Evolutionary conservation across 2,797 vertebrate genomes (phyloP), one percentile per base, ranked within the genome.

Genomic region (Crax fasciolata): DNA sequence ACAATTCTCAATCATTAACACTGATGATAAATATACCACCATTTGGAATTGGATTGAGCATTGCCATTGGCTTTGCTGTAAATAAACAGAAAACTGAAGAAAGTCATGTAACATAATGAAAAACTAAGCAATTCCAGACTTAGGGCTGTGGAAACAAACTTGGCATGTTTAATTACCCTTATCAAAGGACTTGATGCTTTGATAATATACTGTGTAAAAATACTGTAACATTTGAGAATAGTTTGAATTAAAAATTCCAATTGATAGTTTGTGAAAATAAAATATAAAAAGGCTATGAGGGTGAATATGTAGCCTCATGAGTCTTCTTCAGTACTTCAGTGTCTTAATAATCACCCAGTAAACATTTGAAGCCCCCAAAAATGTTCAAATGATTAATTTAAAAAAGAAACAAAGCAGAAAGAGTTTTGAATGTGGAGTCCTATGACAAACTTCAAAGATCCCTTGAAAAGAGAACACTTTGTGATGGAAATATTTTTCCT

Each of bases 171-270:
- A 98, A 98, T 98, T 97, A 97, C 86, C 83, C 94, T 77, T 97
- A 98, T 98, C 96, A 98, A 98, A 98, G 94, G 84, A 85, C 85
- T 67, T 5, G 39, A 95, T 95, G 94, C 95, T 98, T 98, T 97
- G 97, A 98, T 97, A 97, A 97, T 77, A 93, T 90, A 63, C 92
- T 94, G 71, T 91, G 93, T 93, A 96, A 97, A 97, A 97, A 70
- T 39, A 79, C 94, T 95, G 87, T 10, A 97, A 95, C 96, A 74
- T 97, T 97, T 93, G 96, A 98, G 97, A 97, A 96, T 87, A 97
- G 87, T 75, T 81, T 86, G 76, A 97, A 97, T 98, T 98, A 97
- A 98, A 98, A 98, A 98, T 98, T 98, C 97, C 97, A 98, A 97
- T 89, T 98, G 97, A 98, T 98, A 96, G 90, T 96, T 96, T 79